Percentiles rank a stretch among this genome's conserved stretches.
phyloP scores from a whole-genome alignment of 1,140 invertebrate species.

The Leptonema lineaticorne region DNA sequence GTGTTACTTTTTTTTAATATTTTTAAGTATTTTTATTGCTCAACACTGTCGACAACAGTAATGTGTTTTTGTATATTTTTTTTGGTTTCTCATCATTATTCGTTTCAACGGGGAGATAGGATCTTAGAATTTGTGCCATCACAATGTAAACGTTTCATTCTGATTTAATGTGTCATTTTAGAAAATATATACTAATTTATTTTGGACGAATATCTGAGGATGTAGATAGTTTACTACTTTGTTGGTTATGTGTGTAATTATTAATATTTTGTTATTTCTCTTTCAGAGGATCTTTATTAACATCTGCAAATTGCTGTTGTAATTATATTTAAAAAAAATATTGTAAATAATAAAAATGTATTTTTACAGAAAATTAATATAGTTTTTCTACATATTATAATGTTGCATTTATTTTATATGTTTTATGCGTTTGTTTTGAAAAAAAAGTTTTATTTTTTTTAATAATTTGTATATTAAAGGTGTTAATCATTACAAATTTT shows the following conservation, averaged over 20 bases:
- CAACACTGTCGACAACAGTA: not conserved
- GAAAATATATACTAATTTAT: constrained; percentile 38
- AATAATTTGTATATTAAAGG: too few species aligned
- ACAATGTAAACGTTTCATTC: constrained; percentile 21
- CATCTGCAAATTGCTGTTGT: constrained; percentile 40
- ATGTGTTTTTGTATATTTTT: not conserved
- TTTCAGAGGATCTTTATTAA: constrained; percentile 42
- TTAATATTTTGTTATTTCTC: constrained; percentile 42
- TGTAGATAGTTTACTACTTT: constrained; percentile 34
- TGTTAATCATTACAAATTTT: too few species aligned
- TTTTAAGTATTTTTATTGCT: not conserved
- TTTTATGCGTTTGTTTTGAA: too few species aligned
- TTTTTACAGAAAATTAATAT: constrained; percentile 41
- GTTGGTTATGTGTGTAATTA: constrained; percentile 41
- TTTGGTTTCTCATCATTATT: not conserved
- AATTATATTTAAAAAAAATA: constrained; percentile 41
- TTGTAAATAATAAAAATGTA: constrained; percentile 42
- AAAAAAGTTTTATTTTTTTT: too few species aligned
- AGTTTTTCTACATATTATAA: constrained; percentile 31
- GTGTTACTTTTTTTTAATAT: not conserved
- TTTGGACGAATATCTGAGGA: constrained; percentile 32
- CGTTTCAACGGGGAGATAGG: not conserved
- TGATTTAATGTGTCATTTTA: constrained; percentile 38
- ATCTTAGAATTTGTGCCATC: constrained; percentile 35
- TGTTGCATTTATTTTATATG: constrained; percentile 4